phyloP scores from a whole-genome alignment of 2,888 invertebrate genomes.

The Corbicula japonica region DNA sequence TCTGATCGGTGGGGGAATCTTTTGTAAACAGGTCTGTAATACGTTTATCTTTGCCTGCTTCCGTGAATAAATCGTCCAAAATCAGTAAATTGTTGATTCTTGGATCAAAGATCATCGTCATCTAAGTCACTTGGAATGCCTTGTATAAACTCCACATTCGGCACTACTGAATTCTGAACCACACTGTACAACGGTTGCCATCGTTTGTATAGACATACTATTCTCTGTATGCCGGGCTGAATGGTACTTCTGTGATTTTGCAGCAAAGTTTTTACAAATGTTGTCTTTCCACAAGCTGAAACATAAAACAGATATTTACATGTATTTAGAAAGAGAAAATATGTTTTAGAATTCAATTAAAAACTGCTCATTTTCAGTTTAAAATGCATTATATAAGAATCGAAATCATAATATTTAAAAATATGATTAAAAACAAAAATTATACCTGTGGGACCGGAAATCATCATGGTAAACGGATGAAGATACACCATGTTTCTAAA shows the following conservation, averaged over 20 bases:
- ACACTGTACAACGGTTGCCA: slow-evolving; percentile 51
- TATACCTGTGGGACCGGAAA: slow-evolving; percentile 31
- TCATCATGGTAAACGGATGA: slow-evolving; percentile 40
- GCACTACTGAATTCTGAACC: slow-evolving; percentile 30
- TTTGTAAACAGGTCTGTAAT: slow-evolving; percentile 52
- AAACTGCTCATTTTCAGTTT: slow-evolving; percentile 3
- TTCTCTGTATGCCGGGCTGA: slow-evolving; percentile 50
- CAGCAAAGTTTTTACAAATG: slow-evolving; percentile 23
- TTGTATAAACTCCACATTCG: slow-evolving; percentile 53
- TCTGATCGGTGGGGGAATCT: too few relatives aligned
- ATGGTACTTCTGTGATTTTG: slow-evolving; percentile 8
- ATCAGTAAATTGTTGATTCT: slow-evolving; percentile 51
- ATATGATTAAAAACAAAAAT: background rate
- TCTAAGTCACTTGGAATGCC: slow-evolving; percentile 49
- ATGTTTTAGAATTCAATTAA: slow-evolving; percentile 1
- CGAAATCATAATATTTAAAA: slow-evolving; percentile 12
- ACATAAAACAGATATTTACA: background rate
- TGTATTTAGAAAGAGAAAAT: background rate
- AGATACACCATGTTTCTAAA: slow-evolving; percentile 4
- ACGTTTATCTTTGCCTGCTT: slow-evolving; percentile 29
- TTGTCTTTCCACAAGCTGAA: slow-evolving; percentile 39
- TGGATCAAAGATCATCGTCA: slow-evolving; percentile 50
- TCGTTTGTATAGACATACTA: slow-evolving; percentile 58
- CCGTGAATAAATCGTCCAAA: slow-evolving; percentile 42
- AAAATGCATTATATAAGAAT: background rate